Evolutionary conservation across 2,113 vertebrate genomes (phyloP).

Genomic region (Pionites leucogaster): DNA sequence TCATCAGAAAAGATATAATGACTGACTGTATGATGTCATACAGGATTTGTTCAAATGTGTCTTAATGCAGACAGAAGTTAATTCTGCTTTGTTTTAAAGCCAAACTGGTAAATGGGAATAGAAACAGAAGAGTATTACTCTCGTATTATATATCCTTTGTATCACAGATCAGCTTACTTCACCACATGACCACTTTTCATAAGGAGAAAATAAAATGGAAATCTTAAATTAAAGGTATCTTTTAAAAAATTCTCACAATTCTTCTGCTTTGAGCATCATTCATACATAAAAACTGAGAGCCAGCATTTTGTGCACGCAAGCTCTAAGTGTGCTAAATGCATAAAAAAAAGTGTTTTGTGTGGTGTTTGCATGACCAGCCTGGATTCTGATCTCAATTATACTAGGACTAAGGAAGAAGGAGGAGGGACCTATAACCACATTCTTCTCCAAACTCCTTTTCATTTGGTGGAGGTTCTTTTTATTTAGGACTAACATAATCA

Average conservation of each 20-base stretch:
- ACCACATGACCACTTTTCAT: neutral
- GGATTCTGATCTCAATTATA: neutral
- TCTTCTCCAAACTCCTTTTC: neutral
- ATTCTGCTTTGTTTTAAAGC: constrained; percentile 34
- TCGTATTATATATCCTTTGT: neutral
- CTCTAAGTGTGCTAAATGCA: neutral
- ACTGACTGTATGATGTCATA: neutral
- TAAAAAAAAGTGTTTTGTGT: neutral
- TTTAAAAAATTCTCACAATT: neutral
- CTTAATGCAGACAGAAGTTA: constrained; percentile 32
- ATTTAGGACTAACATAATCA: neutral
- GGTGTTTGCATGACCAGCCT: neutral
- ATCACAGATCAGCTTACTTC: neutral
- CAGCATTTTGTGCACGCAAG: neutral
- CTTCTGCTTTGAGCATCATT: neutral
- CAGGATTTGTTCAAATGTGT: neutral
- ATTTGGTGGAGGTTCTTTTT: neutral
- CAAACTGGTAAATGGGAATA: constrained; percentile 25
- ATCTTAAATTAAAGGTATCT: neutral
- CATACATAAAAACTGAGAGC: neutral
- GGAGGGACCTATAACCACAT: neutral
- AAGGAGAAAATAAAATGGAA: neutral
- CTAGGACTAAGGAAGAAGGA: neutral
- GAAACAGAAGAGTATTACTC: neutral
- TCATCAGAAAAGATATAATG: neutral